phyloP scores from a whole-genome alignment of 1,140 invertebrate species.

The Delia radicum region DNA sequence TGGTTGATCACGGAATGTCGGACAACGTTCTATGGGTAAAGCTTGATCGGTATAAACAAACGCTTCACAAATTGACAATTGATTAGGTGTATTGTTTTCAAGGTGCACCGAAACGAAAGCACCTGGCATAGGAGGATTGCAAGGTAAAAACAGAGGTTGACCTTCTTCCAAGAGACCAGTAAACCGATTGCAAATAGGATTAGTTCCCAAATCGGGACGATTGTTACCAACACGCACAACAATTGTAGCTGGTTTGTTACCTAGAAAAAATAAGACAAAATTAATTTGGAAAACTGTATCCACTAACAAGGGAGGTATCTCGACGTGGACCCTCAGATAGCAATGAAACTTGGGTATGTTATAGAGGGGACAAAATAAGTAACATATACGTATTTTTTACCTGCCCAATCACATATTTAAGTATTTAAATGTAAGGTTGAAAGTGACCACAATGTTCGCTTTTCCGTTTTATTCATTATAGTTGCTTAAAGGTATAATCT shows the following conservation, averaged over 20 bases:
- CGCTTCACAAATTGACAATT: slow-evolving; percentile 90
- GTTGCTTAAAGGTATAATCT: no score
- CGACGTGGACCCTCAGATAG: no score
- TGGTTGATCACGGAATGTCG: slow-evolving; percentile 88
- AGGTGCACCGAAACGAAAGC: slow-evolving; percentile 91
- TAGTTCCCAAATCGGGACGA: slow-evolving; percentile 87
- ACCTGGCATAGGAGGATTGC: slow-evolving; percentile 92
- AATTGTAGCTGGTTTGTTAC: slow-evolving; percentile 78
- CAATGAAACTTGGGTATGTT: no score
- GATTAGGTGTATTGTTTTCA: slow-evolving; percentile 69
- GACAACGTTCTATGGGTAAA: slow-evolving; percentile 88
- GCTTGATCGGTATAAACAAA: slow-evolving; percentile 96
- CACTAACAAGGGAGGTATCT: no score
- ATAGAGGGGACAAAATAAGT: no score
- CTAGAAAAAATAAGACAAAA: no score
- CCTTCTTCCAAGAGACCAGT: slow-evolving; percentile 85
- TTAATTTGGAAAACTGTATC: no score
- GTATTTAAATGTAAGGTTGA: no score
- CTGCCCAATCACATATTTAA: no score
- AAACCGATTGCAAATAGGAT: slow-evolving; percentile 90
- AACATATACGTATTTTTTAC: no score
- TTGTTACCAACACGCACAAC: slow-evolving; percentile 92
- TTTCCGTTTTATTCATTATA: no score
- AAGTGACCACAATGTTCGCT: no score
- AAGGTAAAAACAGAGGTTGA: slow-evolving; percentile 87